A percentile compares a stretch with the other conserved stretches of the same genome.
Conservation (phyloP, 2,888 invertebrate species). For the Pristionchus exspectatus region DNA sequence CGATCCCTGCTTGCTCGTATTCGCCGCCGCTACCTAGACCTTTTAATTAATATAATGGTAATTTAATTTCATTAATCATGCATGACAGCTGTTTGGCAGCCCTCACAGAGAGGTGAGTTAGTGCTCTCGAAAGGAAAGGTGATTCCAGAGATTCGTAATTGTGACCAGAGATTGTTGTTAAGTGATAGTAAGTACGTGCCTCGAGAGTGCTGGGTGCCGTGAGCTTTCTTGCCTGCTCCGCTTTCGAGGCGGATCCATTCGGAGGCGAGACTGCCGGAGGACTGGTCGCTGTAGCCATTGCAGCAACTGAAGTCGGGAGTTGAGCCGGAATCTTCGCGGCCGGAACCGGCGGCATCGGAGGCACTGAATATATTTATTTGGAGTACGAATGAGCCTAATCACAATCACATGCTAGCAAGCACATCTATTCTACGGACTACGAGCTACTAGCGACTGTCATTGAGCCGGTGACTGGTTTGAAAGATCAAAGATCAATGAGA, state of each 20-base stretch:
- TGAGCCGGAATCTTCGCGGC: not conserved
- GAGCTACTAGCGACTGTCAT: constrained; percentile 27
- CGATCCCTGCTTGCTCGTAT: constrained; percentile 54
- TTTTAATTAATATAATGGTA: not conserved
- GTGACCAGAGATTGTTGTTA: not conserved
- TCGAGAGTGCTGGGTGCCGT: constrained; percentile 38
- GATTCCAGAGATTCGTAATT: no score
- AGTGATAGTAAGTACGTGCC: not conserved
- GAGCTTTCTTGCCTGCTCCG: constrained; percentile 11
- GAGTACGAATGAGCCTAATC: not conserved
- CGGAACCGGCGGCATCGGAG: constrained; percentile 36
- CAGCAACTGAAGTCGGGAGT: not conserved
- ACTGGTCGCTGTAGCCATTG: not conserved
- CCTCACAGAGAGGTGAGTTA: no score
- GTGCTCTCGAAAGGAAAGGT: no score
- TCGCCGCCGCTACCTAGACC: not conserved
- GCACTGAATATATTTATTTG: not conserved
- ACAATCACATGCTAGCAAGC: constrained; percentile 30
- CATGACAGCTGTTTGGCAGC: not conserved
- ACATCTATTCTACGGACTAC: not conserved
- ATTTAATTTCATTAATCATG: not conserved
- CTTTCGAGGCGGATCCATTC: constrained; percentile 5
- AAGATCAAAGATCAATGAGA: not conserved
- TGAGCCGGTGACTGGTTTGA: constrained; percentile 25
- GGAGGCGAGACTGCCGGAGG: not conserved